These are phyloP conservation scores for Bombus waltoni DNA, from an alignment of 1,140 invertebrate genomes.

Conservation along the genomic window DNA sequence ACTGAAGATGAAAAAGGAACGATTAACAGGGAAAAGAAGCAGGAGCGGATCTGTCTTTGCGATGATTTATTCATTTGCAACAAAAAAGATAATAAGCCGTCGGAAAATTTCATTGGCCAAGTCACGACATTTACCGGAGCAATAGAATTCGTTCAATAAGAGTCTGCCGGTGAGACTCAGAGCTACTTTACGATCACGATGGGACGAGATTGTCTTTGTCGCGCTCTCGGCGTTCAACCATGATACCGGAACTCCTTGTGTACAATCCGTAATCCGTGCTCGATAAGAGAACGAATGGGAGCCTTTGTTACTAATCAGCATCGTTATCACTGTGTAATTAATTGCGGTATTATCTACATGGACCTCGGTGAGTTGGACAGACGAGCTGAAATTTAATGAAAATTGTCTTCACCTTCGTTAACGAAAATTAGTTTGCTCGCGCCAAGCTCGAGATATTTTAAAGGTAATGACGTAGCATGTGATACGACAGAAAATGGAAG, in stretches of 20 bases:
- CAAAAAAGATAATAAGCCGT: neutral
- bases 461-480: neutral
- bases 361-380: slow-evolving; percentile 79
- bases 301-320: slow-evolving; percentile 80
- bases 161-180: slow-evolving; percentile 75
- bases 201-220: slow-evolving; percentile 76
- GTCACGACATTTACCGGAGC: slow-evolving; percentile 67
- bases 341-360: slow-evolving; percentile 77
- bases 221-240: slow-evolving; percentile 76
- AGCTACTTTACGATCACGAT: slow-evolving; percentile 77
- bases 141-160: slow-evolving; percentile 75
- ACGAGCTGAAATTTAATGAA: slow-evolving; percentile 57
- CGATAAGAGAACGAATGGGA: slow-evolving; percentile 75
- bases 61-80: neutral
- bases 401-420: slow-evolving; percentile 2
- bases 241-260: slow-evolving; percentile 75
- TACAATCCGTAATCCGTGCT: slow-evolving; percentile 78
- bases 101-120: neutral
- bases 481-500: neutral
- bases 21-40: too few relatives aligned
- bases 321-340: slow-evolving; percentile 75
- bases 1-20: slow-evolving; percentile 46
- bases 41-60: neutral
- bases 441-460: neutral
- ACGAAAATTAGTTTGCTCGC: neutral